phyloP scores from a whole-genome alignment of 2,797 vertebrate species.

The Cossypha polioptera region DNA sequence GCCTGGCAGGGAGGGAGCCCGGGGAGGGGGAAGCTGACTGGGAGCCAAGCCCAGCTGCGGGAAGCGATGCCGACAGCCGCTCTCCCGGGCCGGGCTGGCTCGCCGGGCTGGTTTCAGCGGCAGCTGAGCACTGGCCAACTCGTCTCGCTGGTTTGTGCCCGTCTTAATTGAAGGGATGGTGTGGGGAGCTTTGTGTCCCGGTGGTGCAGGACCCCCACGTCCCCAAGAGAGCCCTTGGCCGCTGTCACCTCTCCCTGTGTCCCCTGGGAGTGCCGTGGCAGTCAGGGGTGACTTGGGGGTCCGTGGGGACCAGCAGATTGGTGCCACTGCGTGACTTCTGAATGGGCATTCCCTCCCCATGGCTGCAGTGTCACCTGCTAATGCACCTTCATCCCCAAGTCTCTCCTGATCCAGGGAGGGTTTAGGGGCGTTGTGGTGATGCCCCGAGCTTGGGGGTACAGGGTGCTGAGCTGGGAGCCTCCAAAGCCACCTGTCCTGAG shows the following conservation, averaged over 20 bases:
- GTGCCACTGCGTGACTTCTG: background rate
- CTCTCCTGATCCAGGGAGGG: background rate
- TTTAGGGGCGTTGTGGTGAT: background rate
- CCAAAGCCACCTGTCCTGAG: background rate
- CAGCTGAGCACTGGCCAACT: background rate
- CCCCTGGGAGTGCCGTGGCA: background rate
- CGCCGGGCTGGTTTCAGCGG: background rate
- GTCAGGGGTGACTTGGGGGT: background rate
- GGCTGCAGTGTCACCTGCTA: background rate
- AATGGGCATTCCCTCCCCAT: background rate
- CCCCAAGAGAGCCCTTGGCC: background rate
- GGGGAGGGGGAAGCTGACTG: background rate
- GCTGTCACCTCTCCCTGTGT: background rate
- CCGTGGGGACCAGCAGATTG: background rate
- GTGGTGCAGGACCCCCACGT: fast-evolving
- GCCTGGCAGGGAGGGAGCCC: background rate
- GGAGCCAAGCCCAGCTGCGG: constrained; percentile 56
- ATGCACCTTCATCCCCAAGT: too few relatives aligned
- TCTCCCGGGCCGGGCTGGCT: background rate
- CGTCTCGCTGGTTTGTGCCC: background rate
- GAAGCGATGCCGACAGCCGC: background rate
- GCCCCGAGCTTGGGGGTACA: background rate
- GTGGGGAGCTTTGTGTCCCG: background rate
- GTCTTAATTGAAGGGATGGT: fast-evolving
- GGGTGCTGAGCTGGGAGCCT: background rate